Evolutionary conservation across 2,113 vertebrate genomes (phyloP).

Genomic region (Microcebus murinus): DNA sequence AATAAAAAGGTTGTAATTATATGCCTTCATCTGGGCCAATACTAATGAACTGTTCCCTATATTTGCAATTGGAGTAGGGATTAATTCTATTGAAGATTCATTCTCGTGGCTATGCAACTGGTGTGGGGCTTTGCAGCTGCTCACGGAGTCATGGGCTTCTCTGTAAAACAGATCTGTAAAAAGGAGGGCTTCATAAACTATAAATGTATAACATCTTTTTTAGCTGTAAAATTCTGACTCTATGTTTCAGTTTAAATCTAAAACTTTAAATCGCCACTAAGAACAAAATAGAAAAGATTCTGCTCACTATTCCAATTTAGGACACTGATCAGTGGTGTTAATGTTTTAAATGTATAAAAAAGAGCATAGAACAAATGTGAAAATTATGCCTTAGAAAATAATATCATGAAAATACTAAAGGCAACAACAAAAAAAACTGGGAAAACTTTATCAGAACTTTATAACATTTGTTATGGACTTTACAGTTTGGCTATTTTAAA

Average conservation of each 20-base stretch:
- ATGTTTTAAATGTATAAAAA: not conserved
- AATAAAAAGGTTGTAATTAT: not conserved
- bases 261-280: not conserved
- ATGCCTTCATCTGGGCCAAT: not conserved
- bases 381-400: not conserved
- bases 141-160: not conserved
- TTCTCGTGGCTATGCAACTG: fast-evolving
- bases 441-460: not conserved
- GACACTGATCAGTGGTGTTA: not conserved
- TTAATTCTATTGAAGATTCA: not conserved
- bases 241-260: not conserved
- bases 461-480: not conserved
- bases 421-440: not conserved
- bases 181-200: not conserved
- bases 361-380: not conserved
- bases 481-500: not conserved
- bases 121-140: not conserved
- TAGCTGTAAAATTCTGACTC: not conserved
- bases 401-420: not conserved
- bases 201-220: not conserved
- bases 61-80: not conserved
- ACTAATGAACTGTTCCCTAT: not conserved
- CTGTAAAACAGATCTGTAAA: not conserved
- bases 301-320: not conserved
- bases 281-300: slow-evolving; percentile 29